Evolutionary conservation across 2,888 invertebrate genomes (phyloP).

Genomic region (Luperina nickerlii): DNA sequence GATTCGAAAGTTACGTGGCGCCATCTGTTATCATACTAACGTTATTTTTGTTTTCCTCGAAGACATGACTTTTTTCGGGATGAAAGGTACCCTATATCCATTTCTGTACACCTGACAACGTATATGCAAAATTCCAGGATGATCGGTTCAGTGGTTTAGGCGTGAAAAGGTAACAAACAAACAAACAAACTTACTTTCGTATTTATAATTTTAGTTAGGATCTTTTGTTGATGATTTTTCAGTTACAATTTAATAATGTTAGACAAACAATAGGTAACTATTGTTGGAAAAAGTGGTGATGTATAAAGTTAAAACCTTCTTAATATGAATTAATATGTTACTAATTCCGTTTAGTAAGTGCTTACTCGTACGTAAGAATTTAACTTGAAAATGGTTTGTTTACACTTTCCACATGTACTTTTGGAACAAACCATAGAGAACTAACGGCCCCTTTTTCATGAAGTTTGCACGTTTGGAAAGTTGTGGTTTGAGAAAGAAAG

Average conservation of each 20-base stretch:
- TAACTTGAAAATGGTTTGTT: neutral
- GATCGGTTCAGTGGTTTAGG: too few relatives aligned
- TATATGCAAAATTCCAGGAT: too few relatives aligned
- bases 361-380: neutral
- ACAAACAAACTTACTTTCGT: too few relatives aligned
- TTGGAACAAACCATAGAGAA: neutral
- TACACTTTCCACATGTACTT: neutral
- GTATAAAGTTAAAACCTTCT: neutral
- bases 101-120: too few relatives aligned
- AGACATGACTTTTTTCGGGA: too few relatives aligned
- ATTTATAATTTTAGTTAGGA: too few relatives aligned
- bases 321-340: too few relatives aligned
- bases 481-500: constrained; percentile 3
- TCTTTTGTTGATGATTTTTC: neutral
- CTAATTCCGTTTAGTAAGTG: neutral
- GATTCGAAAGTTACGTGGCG: too few relatives aligned
- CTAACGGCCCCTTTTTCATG: constrained; percentile 27
- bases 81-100: too few relatives aligned
- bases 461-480: constrained; percentile 14
- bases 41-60: too few relatives aligned
- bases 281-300: neutral
- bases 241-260: neutral
- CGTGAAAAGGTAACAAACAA: too few relatives aligned
- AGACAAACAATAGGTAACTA: neutral
- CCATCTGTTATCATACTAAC: too few relatives aligned